These are phyloP conservation scores for Sturnira hondurensis DNA, from an alignment of 2,113 vertebrate species.

Conservation along the genomic window DNA sequence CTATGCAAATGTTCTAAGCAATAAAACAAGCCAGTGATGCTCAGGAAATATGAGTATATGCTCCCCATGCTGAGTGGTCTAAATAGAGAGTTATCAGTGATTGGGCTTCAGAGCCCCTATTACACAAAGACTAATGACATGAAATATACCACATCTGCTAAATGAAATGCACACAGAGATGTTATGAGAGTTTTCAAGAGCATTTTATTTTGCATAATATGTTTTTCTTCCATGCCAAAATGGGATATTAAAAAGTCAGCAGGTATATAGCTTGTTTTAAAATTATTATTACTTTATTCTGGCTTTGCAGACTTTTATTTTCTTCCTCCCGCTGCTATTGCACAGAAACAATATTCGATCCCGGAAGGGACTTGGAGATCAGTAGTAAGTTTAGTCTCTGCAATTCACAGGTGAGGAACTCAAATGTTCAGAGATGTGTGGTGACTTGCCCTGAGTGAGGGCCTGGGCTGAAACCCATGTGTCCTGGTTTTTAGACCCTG, in stretches of 20 bases:
- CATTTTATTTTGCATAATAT: slow-evolving; percentile 73
- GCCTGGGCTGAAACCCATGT: background rate
- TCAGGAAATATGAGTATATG: slow-evolving; percentile 44
- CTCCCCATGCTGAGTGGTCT: slow-evolving; percentile 36
- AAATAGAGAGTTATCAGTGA: slow-evolving; percentile 48
- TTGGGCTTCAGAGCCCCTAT: slow-evolving; percentile 40
- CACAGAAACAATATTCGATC: slow-evolving; percentile 18
- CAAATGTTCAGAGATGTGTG: background rate
- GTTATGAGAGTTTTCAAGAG: slow-evolving; percentile 72
- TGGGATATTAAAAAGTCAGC: slow-evolving; percentile 73
- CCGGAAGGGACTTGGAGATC: background rate
- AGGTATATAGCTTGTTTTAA: slow-evolving; percentile 70
- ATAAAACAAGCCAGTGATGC: slow-evolving; percentile 55
- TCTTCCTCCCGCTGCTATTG: slow-evolving; percentile 38
- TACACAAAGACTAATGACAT: slow-evolving; percentile 11
- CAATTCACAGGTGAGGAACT: background rate
- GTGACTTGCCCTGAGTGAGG: background rate
- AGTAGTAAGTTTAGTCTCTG: background rate
- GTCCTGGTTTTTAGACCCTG: background rate
- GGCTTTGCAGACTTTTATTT: slow-evolving; percentile 63
- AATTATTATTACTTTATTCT: slow-evolving; percentile 64
- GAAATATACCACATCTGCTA: slow-evolving; percentile 55
- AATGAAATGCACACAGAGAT: slow-evolving; percentile 58
- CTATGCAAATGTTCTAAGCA: slow-evolving; percentile 66
- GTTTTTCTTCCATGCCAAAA: slow-evolving; percentile 53